Percentiles rank a stretch among this genome's conserved stretches.
phyloP scores from a whole-genome alignment of 30 jellyfish, hydroid and myxozoan genomes.

The Turritopsis rubra region DNA sequence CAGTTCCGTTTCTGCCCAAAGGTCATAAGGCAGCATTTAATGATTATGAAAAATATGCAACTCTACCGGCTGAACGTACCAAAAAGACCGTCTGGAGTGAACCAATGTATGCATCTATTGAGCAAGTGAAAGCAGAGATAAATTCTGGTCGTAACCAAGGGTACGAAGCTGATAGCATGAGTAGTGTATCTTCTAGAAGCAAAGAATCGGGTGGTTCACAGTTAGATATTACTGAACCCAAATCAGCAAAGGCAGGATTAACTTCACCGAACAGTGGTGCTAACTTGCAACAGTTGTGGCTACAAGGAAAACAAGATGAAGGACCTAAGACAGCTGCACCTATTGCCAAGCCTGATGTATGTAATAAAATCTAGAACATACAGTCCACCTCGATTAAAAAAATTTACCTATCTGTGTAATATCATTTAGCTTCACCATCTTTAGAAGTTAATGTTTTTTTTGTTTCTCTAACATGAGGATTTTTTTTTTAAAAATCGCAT shows the following conservation, averaged over 20 bases:
- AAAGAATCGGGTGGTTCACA: slow-evolving; percentile 87
- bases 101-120: slow-evolving; percentile 44
- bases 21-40: slow-evolving; percentile 33
- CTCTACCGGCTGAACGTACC: slow-evolving; percentile 38
- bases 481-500: too few species aligned
- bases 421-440: too few species aligned
- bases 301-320: slow-evolving; percentile 35
- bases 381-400: neutral
- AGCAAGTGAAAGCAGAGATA: slow-evolving; percentile 36
- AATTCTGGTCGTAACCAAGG: slow-evolving; percentile 45
- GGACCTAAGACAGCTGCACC: slow-evolving; percentile 53
- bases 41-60: slow-evolving; percentile 42
- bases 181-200: slow-evolving; percentile 75
- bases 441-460: too few species aligned
- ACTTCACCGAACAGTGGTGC: slow-evolving; percentile 32
- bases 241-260: slow-evolving; percentile 33
- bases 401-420: neutral
- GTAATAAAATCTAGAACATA: neutral
- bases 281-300: slow-evolving; percentile 22
- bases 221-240: slow-evolving; percentile 45
- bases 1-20: slow-evolving; percentile 80
- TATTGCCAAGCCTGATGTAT: slow-evolving; percentile 78
- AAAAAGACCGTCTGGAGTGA: slow-evolving; percentile 36
- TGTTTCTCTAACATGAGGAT: too few species aligned
- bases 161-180: slow-evolving; percentile 81